Base-by-base conservation (phyloP, 1,140 invertebrate species). In the Pachyrhynchus sulphureomaculatus region DNA sequence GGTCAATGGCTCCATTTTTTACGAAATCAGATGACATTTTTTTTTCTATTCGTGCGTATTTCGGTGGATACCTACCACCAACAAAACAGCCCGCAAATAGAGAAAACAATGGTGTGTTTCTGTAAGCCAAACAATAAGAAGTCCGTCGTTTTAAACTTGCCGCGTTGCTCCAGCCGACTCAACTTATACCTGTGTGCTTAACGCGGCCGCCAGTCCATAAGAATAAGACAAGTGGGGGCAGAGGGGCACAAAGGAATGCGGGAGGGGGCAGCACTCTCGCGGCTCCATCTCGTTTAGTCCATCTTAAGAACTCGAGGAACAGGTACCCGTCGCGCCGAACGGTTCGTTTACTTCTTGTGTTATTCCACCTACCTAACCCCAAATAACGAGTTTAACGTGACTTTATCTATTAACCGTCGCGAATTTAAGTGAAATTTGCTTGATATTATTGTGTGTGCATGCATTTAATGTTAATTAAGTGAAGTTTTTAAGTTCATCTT, bases 51-150 rank as follows among this genome's bases (percentile, higher is more conserved):
- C 67, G 57, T 68, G 66, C 66, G 68, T 68, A 70, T 68, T 66
- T 65, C 62, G 65, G 62, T 68, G 47, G 61, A 65, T 47, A 62
- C 65, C 57, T 55, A 29, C 26, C 41, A 64, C 65, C 65, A 65
- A 36, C 47, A 45, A 59, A 54, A 58, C 48, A 52, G 61, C 63
- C 66, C 64, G 68, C 66, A 55, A 72, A 69, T 70, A 70, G 70
- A 72, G 68, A 71, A 72, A 68, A 72, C 71, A 72, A 72, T 72
- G 71, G 69, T 71, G 63, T 68, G 67, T 71, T 68, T 72, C 67
- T 66, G 68, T 65, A 54, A 57, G 47, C 64, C 62, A 67, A 69
- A 71, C 70, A 69, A 69, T 67, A 60, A 47, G 45, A 49, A 57
- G 64, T 21, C 32, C 42, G 45, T 41, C 66, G 60, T 73, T 72